phyloP scores from a whole-genome alignment of 2,797 vertebrate species.

The Mus minutoides region DNA sequence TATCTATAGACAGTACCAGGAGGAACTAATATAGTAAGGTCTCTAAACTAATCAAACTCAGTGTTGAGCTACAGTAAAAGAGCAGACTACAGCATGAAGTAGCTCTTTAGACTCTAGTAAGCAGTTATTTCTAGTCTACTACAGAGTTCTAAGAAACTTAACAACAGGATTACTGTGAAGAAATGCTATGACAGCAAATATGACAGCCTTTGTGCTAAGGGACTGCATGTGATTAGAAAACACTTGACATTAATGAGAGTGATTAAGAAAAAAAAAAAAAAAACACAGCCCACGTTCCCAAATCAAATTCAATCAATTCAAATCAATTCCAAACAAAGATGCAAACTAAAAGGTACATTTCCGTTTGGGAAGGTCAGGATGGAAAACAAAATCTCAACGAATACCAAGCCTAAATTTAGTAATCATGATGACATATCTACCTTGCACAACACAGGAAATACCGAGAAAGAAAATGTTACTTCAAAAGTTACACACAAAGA shows the following conservation, averaged over 20 bases:
- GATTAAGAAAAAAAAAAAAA: slow-evolving; percentile 61
- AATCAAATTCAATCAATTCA: slow-evolving; percentile 70
- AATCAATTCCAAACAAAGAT: slow-evolving; percentile 60
- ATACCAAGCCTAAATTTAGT: slow-evolving; percentile 51
- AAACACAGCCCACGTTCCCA: slow-evolving; percentile 64
- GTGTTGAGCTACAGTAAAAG: slow-evolving; percentile 56
- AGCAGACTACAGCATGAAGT: slow-evolving; percentile 32
- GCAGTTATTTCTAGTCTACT: slow-evolving; percentile 60
- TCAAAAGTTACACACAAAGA: slow-evolving; percentile 65
- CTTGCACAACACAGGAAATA: slow-evolving; percentile 65
- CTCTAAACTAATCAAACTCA: slow-evolving; percentile 52
- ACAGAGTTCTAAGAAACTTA: slow-evolving; percentile 61
- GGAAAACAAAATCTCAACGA: slow-evolving; percentile 66
- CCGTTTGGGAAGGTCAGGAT: slow-evolving; percentile 45
- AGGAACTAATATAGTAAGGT: slow-evolving; percentile 47
- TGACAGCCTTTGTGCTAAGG: slow-evolving; percentile 32
- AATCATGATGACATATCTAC: slow-evolving; percentile 56
- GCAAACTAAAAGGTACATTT: slow-evolving; percentile 53
- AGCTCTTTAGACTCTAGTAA: slow-evolving; percentile 41
- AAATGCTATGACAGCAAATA: slow-evolving; percentile 43
- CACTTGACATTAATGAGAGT: slow-evolving; percentile 44
- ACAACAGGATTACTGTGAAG: slow-evolving; percentile 44
- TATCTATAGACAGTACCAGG: slow-evolving; percentile 61
- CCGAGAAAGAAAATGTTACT: slow-evolving; percentile 56
- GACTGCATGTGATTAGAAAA: slow-evolving; percentile 46